These are phyloP conservation scores for Drosophila ercepeae DNA, from an alignment of 1,140 invertebrate genomes.

Conservation along the genomic window DNA sequence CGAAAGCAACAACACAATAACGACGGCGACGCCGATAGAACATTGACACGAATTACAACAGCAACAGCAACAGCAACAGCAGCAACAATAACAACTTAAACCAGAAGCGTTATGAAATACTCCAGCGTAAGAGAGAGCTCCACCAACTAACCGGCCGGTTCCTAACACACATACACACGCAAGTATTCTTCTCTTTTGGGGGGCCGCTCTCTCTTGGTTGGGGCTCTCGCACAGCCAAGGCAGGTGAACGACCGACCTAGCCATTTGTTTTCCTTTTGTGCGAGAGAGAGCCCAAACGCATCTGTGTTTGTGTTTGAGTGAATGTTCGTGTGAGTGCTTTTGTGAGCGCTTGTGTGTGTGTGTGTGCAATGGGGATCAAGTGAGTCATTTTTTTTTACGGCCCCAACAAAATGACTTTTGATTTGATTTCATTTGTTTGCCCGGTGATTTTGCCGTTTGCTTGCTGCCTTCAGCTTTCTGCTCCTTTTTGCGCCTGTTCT, in stretches of 20 bases:
- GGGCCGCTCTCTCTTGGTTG: conserved; percentile 32
- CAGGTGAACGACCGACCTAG: conserved; percentile 84
- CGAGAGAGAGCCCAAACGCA: conserved; percentile 11
- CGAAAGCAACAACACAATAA: conserved; percentile 77
- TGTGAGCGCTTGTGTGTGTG: conserved; percentile 25
- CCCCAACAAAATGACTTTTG: conserved; percentile 57
- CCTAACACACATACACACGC: conserved; percentile 24
- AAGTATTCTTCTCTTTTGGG: conserved; percentile 35
- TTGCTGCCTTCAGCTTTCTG: conserved; percentile 21
- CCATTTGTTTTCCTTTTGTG: conserved; percentile 82
- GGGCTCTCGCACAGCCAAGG: conserved; percentile 42
- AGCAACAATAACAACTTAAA: conserved; percentile 62
- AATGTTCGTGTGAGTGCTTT: conserved; percentile 6
- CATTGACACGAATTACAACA: conserved; percentile 77
- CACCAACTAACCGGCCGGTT: conserved; percentile 61
- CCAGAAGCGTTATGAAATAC: conserved; percentile 81
- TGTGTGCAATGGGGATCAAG: conserved; percentile 66
- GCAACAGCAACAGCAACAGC: conserved; percentile 61
- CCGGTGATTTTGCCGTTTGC: conserved; percentile 33
- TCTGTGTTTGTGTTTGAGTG: conserved; percentile 24
- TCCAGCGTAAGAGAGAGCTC: conserved; percentile 41
- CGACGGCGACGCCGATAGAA: conserved; percentile 61
- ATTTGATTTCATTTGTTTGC: conserved; percentile 65
- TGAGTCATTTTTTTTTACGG: conserved; percentile 70
- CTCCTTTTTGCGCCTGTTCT: neutral